A percentile compares a stretch with the other conserved stretches of the same genome.
Evolutionary conservation across 2,888 invertebrate genomes (phyloP).

Genomic region (Labia minor): DNA sequence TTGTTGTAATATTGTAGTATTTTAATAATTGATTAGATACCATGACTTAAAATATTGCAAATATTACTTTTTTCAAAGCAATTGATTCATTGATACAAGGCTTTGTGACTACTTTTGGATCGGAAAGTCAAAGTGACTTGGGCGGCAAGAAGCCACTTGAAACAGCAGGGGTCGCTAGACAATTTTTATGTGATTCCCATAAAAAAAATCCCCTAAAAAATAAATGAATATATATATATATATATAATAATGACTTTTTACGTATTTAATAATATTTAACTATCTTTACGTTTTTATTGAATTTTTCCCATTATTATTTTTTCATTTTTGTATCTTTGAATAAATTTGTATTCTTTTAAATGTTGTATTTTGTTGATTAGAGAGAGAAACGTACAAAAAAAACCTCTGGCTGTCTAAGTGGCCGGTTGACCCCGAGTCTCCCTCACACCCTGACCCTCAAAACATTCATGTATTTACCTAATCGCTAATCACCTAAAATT

Average conservation of each 20-base stretch:
- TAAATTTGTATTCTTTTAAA: too few relatives aligned
- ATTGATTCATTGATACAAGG: background rate
- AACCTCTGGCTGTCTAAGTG: background rate
- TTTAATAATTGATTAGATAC: background rate
- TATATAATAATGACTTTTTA: too few relatives aligned
- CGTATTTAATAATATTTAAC: too few relatives aligned
- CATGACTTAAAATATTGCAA: background rate
- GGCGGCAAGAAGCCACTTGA: background rate
- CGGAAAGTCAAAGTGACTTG: slow-evolving; percentile 1
- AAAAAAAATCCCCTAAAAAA: too few relatives aligned
- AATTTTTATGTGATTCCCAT: too few relatives aligned
- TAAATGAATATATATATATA: too few relatives aligned
- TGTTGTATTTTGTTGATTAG: too few relatives aligned
- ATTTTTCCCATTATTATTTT: background rate
- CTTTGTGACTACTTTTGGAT: background rate
- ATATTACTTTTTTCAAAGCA: background rate
- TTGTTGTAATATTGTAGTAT: background rate
- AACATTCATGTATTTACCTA: slow-evolving; percentile 2
- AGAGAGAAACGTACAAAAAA: too few relatives aligned
- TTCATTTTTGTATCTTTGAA: background rate
- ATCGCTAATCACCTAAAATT: background rate
- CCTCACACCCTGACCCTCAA: background rate
- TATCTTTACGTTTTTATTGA: too few relatives aligned
- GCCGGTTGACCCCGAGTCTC: background rate
- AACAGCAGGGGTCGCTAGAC: background rate